Base-by-base conservation (phyloP, 2,113 vertebrate species). In the Callithrix jacchus region DNA sequence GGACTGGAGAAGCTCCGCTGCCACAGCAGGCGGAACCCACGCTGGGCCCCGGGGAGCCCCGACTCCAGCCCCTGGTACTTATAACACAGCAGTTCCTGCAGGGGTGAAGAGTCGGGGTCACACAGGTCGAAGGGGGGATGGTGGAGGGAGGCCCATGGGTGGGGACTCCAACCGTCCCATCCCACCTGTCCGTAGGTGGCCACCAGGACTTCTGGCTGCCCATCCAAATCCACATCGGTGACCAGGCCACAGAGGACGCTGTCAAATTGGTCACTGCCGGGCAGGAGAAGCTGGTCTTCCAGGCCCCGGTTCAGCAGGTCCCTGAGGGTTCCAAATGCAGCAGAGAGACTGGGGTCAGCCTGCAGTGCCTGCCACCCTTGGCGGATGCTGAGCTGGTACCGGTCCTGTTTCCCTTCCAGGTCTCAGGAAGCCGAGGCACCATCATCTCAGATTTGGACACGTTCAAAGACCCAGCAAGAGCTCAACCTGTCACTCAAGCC, bases 61-160 rank as follows among this genome's bases (percentile, higher is more conserved):
- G 3, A 0, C 25, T 68, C 47, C 0, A 49, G 56, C 18, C 49
- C 73, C 0, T 7, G 92, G 85, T 98, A 99, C 94, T 99, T 99
- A 92, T 99, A 99, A 97, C 99, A 99, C 13, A 99, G 99, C 58
- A 99, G 98, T 82, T 99, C 99, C 99, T 99, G 97, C 5, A 14
- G 86, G 37, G 30, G 20, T 0, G 5, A 3, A 25, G 54, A 13
- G 6, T 1, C 0, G 0, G 1, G 13, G 73, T 93, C 82, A 84
- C 40, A 1, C 0, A 0, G 42, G 42, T n/a, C 0, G 16, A 1
- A 3, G 35, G 5, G 68, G 27, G 40, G 1, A 68, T 11, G 0
- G 11, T 0, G 8, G 2, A 9, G 2, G 14, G 35, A 7, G 8
- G 10, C 0, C 0, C 20, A 52, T 0, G 2, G 20, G 23, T 0